Base-by-base conservation (phyloP, 1,140 invertebrate genomes). In the Heterodera carotae region DNA sequence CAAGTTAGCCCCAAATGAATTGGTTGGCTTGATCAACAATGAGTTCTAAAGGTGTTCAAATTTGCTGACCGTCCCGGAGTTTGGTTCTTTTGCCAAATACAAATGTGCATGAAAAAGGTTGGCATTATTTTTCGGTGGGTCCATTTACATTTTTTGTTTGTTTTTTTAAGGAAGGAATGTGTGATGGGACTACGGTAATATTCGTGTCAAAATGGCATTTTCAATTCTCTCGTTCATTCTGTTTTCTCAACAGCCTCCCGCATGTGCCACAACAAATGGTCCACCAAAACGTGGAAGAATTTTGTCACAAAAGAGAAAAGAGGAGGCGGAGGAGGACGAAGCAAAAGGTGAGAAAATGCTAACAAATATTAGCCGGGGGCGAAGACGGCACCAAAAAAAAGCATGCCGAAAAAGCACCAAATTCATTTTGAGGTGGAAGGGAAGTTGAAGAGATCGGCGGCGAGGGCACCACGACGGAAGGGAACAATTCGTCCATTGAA, bases 1-100 rank as follows among this genome's bases (percentile, higher is more conserved):
- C 79, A 81, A 48, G 71, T 66, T 22, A 27, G 4, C 72, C 10
- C 62, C 10, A 7, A 68, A 10, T 25, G 7, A n/a, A 31, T 27
- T 27, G n/a, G n/a, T n/a, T n/a, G n/a, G n/a, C n/a, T n/a, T n/a
- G n/a, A n/a, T n/a, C n/a, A n/a, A n/a, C n/a, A n/a, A 25, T 53
- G 22, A 60, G n/a, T 39, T 33, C 27, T 18, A 29, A 59, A 78
- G 48, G 84, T 85, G 15, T 85, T 85, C 71, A 85, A 85, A 62
- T 85, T 85, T 77, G 84, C 84, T 56, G 84, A 85, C 72, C 67
- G 81, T 31, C 85, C 85, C 15, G 85, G 84, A 22, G 81, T 86
- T 69, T 86, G 85, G 85, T 86, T 86, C 80, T 87, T 87, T 75
- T 86, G 85, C 69, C 85, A 87, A 67, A 81, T 86, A 22, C 85